Base-by-base conservation (phyloP, 2,797 vertebrate genomes). In the Sylvilagus floridanus region DNA sequence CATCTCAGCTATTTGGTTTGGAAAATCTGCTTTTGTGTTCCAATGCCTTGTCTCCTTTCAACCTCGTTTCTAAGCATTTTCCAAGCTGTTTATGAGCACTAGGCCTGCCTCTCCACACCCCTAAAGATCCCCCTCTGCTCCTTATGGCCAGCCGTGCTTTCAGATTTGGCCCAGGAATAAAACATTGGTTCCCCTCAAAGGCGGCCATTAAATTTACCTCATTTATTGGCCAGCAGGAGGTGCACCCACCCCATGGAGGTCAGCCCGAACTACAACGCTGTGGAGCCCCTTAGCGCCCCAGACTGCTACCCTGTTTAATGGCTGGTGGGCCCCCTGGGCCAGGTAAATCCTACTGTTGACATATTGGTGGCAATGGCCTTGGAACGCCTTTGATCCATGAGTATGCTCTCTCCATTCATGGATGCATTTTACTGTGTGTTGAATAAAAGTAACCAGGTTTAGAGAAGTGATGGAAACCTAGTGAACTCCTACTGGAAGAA, bases 171-270 rank as follows among this genome's bases (percentile, higher is more conserved):
- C 76, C 63, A 88, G 91, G 84, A 97, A 78, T 12, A 78, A 93
- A 97, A 73, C 83, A 66, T 88, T 13, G 71, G 62, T 76, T 96
- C 66, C 86, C 92, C 94, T 98, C 96, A 97, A 96, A 93, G 93
- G 7, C 52, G 95, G n/a, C 84, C 94, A 37, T 96, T 98, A 97
- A 96, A 95, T 97, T 93, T 89, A 73, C 95, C 93, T 95, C 90
- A 90, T 96, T 97, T 97, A 96, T 94, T 95, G 93, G 93, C 90
- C 96, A 94, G 95, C 93, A 96, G 94, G 93, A 97, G 96, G 88
- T 91, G 88, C 71, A 93, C 85, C 93, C 85, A 96, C 77, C 37
- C 65, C 42, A 88, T 68, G 28, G 62, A 91, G 96, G 82, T 94
- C 95, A 96, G 68, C 21, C 21, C 73, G 90, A 83, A 85, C 87